Percentiles rank a stretch among this genome's conserved stretches.
phyloP scores from a whole-genome alignment of 2,888 invertebrate species.

The Macrostomum cliftonense region DNA sequence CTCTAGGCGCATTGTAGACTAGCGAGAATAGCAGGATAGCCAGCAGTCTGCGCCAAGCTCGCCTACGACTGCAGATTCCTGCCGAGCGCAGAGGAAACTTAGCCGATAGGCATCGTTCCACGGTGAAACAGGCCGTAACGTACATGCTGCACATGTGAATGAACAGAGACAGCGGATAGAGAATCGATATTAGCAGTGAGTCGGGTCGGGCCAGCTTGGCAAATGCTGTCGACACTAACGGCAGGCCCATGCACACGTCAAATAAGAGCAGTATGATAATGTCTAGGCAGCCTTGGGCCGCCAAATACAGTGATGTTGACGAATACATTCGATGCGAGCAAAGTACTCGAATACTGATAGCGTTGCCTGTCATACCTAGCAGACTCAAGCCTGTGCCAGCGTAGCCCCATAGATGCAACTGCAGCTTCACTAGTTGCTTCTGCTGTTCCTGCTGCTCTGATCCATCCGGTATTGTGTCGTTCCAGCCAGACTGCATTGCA shows the following conservation, averaged over 20 bases:
- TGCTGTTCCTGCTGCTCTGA: too few species aligned
- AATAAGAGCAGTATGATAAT: constrained; percentile 57
- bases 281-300: constrained; percentile 79
- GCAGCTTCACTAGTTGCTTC: too few species aligned
- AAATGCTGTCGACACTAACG: constrained; percentile 18
- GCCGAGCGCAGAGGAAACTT: constrained; percentile 59
- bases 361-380: constrained; percentile 26
- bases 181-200: not conserved
- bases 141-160: constrained; percentile 84
- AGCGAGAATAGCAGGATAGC: constrained; percentile 59
- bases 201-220: not conserved
- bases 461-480: too few species aligned
- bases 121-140: constrained; percentile 49
- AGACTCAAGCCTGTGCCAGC: too few species aligned
- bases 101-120: constrained; percentile 74
- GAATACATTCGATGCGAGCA: constrained; percentile 65
- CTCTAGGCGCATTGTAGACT: constrained; percentile 61
- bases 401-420: too few species aligned
- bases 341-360: constrained; percentile 28
- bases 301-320: constrained; percentile 78
- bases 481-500: too few species aligned
- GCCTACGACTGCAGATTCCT: constrained; percentile 69
- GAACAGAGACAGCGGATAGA: constrained; percentile 56
- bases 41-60: constrained; percentile 63
- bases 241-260: constrained; percentile 25